Base-by-base conservation (phyloP, 30 jellyfish, hydroid and myxozoan genomes). In the Clytia hemisphaerica region DNA sequence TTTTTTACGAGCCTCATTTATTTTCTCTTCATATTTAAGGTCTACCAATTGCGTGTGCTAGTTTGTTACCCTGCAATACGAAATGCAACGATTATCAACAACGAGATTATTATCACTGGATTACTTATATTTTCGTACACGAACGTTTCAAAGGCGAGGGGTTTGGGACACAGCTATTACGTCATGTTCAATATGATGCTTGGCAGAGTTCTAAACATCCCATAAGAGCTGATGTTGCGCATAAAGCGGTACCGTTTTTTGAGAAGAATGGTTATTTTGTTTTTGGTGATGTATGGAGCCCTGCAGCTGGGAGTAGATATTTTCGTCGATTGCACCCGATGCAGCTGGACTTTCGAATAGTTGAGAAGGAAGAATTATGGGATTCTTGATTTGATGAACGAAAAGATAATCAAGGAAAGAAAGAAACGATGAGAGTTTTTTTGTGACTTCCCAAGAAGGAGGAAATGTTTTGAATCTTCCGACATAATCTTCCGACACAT, bases 81-180 rank as follows among this genome's bases (percentile, higher is more conserved):
- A 36, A 76, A 4, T 61, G 78, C 15, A 25, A 48, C 16, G 70
- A 30, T 5, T n/a, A 21, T 22, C 24, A 30, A 31, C 37, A 35
- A 4, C 64, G 45, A 4, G 83, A 46, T 16, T 65, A 49, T 42
- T 48, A 22, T 44, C 94, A 82, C 44, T 47, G 75, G 78, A 40
- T 82, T 10, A 61, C 94, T 1, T 82, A 72, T 64, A 29, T 82
- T 14, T 82, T 82, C 73, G 94, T 82, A 38, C 79, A 72, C 26
- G 46, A 63, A 37, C 83, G 73, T 31, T 82, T 40, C 32, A 83
- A 82, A 37, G 31, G 71, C 7, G 30, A 25, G 4, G 94, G 94
- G 7, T 49, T 49, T 31, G 94, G 94, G 1, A n/a, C 77, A 16
- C 67, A 50, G 24, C 44, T 82, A 50, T 45, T 82, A 2, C 51